Percentiles rank a stretch among this genome's conserved stretches.
Conservation (phyloP, 2,113 vertebrate genomes). For the Macquaria ambigua region DNA sequence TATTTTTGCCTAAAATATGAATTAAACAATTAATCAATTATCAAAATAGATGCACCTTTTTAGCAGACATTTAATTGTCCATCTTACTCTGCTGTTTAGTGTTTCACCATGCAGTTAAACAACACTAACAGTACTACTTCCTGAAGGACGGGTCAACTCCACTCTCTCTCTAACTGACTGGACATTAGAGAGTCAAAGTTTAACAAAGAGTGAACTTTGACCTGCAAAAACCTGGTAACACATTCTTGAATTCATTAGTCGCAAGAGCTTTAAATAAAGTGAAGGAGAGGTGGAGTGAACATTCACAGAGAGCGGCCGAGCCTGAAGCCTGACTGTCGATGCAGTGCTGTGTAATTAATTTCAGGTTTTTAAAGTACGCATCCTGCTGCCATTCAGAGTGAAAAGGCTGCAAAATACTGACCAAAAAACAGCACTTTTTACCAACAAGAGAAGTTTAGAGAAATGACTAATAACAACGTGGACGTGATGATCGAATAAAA, state of each 20-base stretch:
- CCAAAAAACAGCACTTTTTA: neutral
- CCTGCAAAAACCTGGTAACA: neutral
- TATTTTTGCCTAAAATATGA: neutral
- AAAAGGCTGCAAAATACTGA: neutral
- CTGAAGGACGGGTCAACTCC: neutral
- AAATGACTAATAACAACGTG: neutral
- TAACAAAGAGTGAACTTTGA: constrained; percentile 4
- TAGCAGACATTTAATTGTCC: neutral
- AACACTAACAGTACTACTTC: neutral
- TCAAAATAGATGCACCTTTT: neutral
- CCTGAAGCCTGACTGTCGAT: neutral
- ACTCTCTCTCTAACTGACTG: neutral
- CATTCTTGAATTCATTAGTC: neutral
- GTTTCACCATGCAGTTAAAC: neutral
- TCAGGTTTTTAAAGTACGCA: neutral
- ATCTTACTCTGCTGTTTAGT: neutral
- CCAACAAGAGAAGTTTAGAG: too few species aligned
- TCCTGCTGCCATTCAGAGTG: neutral
- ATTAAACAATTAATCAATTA: neutral
- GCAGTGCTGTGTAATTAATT: neutral
- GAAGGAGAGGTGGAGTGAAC: constrained; percentile 14
- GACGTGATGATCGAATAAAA: neutral
- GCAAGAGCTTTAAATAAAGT: neutral
- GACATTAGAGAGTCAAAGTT: constrained; percentile 3
- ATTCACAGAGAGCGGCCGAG: neutral